Evolutionary conservation across 2,113 vertebrate species (phyloP).

Genomic region (Chaenogobius annularis): DNA sequence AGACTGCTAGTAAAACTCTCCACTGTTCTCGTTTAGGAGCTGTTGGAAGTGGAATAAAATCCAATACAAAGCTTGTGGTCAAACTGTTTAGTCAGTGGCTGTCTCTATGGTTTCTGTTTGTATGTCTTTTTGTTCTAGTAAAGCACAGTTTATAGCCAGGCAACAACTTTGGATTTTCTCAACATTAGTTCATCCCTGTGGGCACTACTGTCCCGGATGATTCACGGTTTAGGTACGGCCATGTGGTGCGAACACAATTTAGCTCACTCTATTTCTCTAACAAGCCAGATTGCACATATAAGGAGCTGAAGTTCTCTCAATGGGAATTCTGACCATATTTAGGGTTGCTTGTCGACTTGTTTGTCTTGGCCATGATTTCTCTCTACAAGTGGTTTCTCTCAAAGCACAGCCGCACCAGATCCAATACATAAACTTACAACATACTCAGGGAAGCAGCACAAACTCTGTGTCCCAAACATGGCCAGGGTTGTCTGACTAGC

Average conservation of each 20-base stretch:
- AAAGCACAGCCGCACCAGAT: constrained; percentile 37
- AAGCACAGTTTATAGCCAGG: background rate
- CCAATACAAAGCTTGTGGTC: constrained; percentile 1
- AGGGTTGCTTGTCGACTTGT: constrained; percentile 69
- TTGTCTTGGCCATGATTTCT: constrained; percentile 66
- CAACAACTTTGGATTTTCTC: constrained; percentile 3
- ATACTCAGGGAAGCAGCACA: constrained; percentile 33
- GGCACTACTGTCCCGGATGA: constrained; percentile 54
- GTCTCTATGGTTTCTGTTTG: constrained; percentile 6
- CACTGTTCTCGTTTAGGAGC: background rate
- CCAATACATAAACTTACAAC: constrained; percentile 50
- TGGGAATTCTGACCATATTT: constrained; percentile 82
- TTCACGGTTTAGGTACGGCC: constrained; percentile 63
- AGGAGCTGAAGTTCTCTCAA: constrained; percentile 75
- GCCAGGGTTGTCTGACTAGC: constrained; percentile 41
- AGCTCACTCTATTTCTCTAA: constrained; percentile 33
- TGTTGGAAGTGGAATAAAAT: constrained; percentile 2
- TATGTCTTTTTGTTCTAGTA: background rate
- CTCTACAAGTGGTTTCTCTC: constrained; percentile 52
- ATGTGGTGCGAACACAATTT: constrained; percentile 52
- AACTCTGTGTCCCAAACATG: constrained; percentile 55
- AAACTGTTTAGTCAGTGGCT: constrained; percentile 7
- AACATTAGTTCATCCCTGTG: constrained; percentile 10
- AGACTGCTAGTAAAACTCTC: constrained; percentile 5
- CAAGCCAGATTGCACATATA: constrained; percentile 77